Evolutionary conservation across 2,888 invertebrate species (phyloP), one percentile per base, ranked within the genome.

Genomic region (Atrina japonica): DNA sequence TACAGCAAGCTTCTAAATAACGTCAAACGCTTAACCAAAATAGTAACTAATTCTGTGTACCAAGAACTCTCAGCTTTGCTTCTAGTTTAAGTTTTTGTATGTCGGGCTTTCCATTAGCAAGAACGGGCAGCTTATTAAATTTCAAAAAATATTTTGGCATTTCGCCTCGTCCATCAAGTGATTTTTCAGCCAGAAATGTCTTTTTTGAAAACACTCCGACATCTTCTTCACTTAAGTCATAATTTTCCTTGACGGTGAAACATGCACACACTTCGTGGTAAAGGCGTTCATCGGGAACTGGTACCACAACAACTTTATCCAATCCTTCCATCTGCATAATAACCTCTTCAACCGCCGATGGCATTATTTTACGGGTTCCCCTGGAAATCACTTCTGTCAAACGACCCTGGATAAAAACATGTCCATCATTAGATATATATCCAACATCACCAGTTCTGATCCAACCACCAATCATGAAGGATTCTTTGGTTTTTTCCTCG

Each of bases 181-280:
- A 25, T 3, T 52, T 30, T 16, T 30, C 30, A 7, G 25, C 43
- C 9, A 35, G 23, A 21, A 67, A 67, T 16, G 21, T 23, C 14
- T 60, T 30, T 35, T 49, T 35, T 35, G 59, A 66, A 27, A 59
- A 59, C 3, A 18, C 9, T 30, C 59, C 49, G 6, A 66, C 66
- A 11, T 66, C 66, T 40, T 35, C 29, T n/a, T 29, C 50, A 11
- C 59, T 30, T n/a, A 66, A 25, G 16, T 18, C 50, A 6, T 21
- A 27, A 1, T 23, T 35, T 14, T 59, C 50, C 3, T 50, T 35
- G 3, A 52, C 2, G 9, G 43, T 23, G n/a, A 50, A 66, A 40
- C 66, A 66, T 14, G 49, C 59, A 43, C 66, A 66, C 1, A 66
- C 52, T 59, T 66, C 66, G 18, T 66, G 59, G 52, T 52, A 66